Base-by-base conservation (phyloP, 2,797 vertebrate species). In the Sebastes trivittatus region DNA sequence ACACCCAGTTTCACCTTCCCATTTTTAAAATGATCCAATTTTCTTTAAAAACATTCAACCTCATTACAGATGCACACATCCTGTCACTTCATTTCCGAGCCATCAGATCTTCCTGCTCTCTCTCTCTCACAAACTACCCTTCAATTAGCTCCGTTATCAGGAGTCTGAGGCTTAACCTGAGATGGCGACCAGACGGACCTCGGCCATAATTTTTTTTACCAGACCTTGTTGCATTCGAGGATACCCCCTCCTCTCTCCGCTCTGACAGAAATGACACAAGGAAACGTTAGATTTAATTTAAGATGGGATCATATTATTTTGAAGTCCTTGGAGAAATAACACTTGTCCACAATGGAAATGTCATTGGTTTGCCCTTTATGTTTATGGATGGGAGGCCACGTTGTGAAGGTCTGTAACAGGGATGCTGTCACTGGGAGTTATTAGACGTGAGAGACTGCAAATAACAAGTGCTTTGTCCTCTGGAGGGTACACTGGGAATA, bases 291-390 rank as follows among this genome's bases (percentile, higher is more conserved):
- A 77, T 90, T 91, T 87, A 76, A 91, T 92, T 92, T 90, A 87
- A 89, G 82, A 74, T 6, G 22, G 83, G 72, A 77, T 80, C 16
- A 36, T 85, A 82, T 92, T 89, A 88, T 91, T 87, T 90, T 74
- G 54, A 75, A 80, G 87, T 85, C 92, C 92, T 89, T 82, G 82
- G 91, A 91, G 89, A 93, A 93, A 94, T 93, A 94, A 87, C 70
- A 80, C 76, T 88, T 69, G 79, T 77, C 59, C 69, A 46, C 75
- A 82, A 42, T 74, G 78, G 84, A 91, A 89, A 91, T 92, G 92
- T 89, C 89, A 89, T 85, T 81, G 82, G 36, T 29, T 72, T 85
- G 75, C 77, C 86, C 89, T 92, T 92, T 89, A 89, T 90, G 84
- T 89, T 91, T 93, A 91, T 92, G 87, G 83, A 94, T 93, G 78